phyloP scores from a whole-genome alignment of 2,113 vertebrate species.

The Sorex fumeus region DNA sequence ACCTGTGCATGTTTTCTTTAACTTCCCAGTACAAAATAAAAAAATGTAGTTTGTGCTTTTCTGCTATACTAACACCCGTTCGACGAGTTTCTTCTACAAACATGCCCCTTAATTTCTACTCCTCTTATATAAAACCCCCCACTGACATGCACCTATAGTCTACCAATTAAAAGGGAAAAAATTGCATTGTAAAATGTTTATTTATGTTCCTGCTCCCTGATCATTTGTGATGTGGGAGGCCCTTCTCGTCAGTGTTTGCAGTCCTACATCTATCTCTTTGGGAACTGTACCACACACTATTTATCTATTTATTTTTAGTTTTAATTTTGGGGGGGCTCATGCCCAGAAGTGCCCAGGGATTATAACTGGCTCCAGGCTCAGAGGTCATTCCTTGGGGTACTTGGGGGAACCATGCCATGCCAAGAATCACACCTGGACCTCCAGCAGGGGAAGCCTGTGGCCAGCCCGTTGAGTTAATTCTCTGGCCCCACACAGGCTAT shows the following conservation, averaged over 20 bases:
- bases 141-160: background rate
- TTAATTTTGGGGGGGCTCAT: no score
- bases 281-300: conserved; percentile 55
- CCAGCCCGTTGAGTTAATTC: no score
- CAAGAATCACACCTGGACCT: no score
- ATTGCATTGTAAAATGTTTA: conserved; percentile 67
- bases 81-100: conserved; percentile 57
- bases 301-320: no score
- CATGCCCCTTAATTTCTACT: conserved; percentile 61
- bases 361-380: no score
- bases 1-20: conserved; percentile 74
- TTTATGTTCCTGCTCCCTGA: conserved; percentile 74
- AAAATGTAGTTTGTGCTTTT: conserved; percentile 62
- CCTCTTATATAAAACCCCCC: conserved; percentile 55
- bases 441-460: no score
- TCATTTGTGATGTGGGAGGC: conserved; percentile 71
- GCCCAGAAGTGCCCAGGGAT: no score
- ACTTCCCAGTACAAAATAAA: conserved; percentile 59
- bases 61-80: conserved; percentile 20
- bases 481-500: conserved; percentile 15
- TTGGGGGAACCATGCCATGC: no score
- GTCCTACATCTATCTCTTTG: conserved; percentile 80
- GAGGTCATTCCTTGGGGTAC: no score
- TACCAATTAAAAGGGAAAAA: conserved; percentile 42
- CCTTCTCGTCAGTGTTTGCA: conserved; percentile 72